phyloP scores from a whole-genome alignment of 2,113 vertebrate genomes.

The Loxodonta africana region DNA sequence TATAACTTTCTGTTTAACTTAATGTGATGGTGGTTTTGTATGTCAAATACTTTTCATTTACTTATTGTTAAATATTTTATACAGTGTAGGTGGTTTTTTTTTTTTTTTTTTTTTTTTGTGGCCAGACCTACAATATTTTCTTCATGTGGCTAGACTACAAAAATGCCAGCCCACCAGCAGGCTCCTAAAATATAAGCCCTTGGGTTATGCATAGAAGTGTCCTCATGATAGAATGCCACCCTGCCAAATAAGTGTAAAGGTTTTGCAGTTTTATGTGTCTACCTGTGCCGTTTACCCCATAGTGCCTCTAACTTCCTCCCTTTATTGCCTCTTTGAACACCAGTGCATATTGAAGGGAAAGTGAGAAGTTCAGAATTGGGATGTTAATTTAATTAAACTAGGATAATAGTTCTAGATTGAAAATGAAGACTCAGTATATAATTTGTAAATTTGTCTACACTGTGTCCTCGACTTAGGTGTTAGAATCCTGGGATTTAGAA shows the following conservation, averaged over 20 bases:
- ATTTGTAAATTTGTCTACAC: background rate
- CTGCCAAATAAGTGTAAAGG: background rate
- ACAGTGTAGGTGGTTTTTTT: background rate
- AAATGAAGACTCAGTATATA: background rate
- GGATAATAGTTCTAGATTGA: background rate
- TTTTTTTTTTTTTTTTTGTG: background rate
- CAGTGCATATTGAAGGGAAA: background rate
- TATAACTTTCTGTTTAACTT: background rate
- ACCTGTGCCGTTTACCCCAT: background rate
- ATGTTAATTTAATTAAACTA: constrained; percentile 6
- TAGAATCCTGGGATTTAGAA: too few species aligned
- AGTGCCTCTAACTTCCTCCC: too few species aligned
- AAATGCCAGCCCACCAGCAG: background rate
- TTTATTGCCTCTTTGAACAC: background rate
- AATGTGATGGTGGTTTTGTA: background rate
- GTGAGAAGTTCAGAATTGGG: background rate
- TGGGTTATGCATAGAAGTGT: background rate
- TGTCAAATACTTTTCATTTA: constrained; percentile 37
- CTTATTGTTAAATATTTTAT: constrained; percentile 4
- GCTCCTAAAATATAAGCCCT: background rate
- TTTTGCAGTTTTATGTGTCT: background rate
- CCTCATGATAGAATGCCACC: background rate
- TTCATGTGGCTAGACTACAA: background rate
- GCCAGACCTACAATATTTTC: background rate
- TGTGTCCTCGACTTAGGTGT: background rate